Base-by-base conservation (phyloP, 2,797 vertebrate genomes). In the Myotis daubentonii region DNA sequence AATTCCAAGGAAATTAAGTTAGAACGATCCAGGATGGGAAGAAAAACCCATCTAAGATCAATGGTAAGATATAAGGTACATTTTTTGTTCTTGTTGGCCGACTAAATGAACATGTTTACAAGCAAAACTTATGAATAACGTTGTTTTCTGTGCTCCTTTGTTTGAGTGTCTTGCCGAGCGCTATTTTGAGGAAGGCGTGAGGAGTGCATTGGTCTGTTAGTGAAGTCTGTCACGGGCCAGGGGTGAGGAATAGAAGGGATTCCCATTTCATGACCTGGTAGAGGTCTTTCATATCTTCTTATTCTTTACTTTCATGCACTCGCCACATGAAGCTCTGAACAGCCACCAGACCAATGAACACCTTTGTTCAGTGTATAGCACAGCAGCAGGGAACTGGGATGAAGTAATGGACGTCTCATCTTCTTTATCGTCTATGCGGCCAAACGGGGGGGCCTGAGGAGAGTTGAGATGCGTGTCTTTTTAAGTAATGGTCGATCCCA, bases 401-500 rank as follows among this genome's bases (percentile, higher is more conserved):
- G 44, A 95, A 93, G 94, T 76, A 62, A 94, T 81, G 38, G 41
- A 94, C 82, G 38, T 80, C 9, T 13, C 91, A 55, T 49, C 25
- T 71, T 87, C 65, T 93, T 93, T 90, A 79, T 79, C 36, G 84
- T 82, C 85, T 92, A 36, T 79, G 47, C 1, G 30, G n/a, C 22
- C 38, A 94, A 87, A 86, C 0, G 41, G 12, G 41, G 38, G 4
- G 5, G 75, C 8, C 36, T 41, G 87, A 51, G 28, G 92, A 87
- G 70, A 95, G 17, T 86, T 87, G 79, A 93, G 60, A 80, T 87
- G 4, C 36, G 12, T 93, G 82, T 66, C 94, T 97, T 97, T 93
- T 62, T 70, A 96, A 93, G 47, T 90, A 95, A 96, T 96, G 60
- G 49, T 93, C 68, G 95, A 86, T 93, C 93, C 11, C 23, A 89